phyloP scores from a whole-genome alignment of 1,140 invertebrate species.

The Lordiphosa stackelbergi region DNA sequence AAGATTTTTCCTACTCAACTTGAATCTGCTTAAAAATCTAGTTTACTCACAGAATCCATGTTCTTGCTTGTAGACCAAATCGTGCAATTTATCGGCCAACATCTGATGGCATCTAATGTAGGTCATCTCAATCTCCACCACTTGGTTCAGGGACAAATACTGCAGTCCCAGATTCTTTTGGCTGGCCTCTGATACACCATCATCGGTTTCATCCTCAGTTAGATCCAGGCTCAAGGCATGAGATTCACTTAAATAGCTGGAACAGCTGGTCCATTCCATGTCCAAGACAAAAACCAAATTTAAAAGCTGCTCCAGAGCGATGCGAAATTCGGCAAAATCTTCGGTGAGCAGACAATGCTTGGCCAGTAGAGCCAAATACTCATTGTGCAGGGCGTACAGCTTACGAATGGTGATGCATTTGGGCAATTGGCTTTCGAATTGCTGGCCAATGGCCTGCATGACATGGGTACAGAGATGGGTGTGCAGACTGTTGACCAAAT shows the following conservation, averaged over 20 bases:
- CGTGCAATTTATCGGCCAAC: constrained; percentile 44
- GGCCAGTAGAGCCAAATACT: constrained; percentile 36
- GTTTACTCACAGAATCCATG: constrained; percentile 56
- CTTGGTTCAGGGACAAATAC: constrained; percentile 49
- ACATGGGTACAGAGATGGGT: constrained; percentile 61
- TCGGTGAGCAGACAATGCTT: constrained; percentile 55
- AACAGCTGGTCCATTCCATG: constrained; percentile 48
- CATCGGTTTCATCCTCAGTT: constrained; percentile 8
- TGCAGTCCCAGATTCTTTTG: constrained; percentile 11
- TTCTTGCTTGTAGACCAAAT: constrained; percentile 51
- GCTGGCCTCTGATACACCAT: not conserved
- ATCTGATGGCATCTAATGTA: constrained; percentile 69
- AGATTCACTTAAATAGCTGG: constrained; percentile 31
- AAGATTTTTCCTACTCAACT: too few species aligned
- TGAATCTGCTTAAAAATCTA: too few species aligned
- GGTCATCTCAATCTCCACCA: constrained; percentile 59
- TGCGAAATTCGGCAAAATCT: constrained; percentile 33
- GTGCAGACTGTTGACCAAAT: constrained; percentile 56
- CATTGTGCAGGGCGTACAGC: constrained; percentile 47
- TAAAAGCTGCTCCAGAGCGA: constrained; percentile 58
- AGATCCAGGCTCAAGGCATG: constrained; percentile 44
- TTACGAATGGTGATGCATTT: constrained; percentile 43
- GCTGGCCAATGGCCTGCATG: constrained; percentile 39
- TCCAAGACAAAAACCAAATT: constrained; percentile 52
- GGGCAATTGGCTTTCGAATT: constrained; percentile 45